A percentile compares a stretch with the other conserved stretches of the same genome.
Conservation (phyloP, 30 jellyfish, hydroid and myxozoan genomes). For the Chrysaora quinquecirrha region DNA sequence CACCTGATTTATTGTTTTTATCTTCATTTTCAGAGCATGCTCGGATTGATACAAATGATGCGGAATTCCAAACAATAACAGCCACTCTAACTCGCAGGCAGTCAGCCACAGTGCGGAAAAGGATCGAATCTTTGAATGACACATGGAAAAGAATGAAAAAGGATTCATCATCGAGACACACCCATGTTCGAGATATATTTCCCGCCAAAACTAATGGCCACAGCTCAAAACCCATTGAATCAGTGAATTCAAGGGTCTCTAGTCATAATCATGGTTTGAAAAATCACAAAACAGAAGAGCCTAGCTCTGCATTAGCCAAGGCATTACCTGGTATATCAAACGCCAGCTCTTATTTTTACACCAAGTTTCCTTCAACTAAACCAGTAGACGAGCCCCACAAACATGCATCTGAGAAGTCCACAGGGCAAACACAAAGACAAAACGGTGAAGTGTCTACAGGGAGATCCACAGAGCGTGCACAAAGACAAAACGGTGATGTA, state of each 20-base stretch:
- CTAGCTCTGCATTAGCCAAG: not conserved
- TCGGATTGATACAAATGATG: conserved; percentile 83
- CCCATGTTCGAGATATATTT: conserved; percentile 66
- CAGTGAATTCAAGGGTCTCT: not conserved
- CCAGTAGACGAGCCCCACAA: not conserved
- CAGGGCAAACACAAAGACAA: not conserved
- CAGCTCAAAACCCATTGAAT: not conserved
- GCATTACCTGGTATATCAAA: not conserved
- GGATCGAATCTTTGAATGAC: conserved; percentile 90
- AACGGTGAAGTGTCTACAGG: not conserved
- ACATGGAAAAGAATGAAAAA: conserved; percentile 68
- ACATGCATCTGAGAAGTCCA: not conserved
- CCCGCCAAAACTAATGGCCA: conserved; percentile 48
- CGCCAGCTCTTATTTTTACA: not conserved
- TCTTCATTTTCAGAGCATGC: conserved; percentile 54
- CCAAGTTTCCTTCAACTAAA: not conserved
- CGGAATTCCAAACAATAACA: conserved; percentile 69
- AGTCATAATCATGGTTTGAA: not conserved
- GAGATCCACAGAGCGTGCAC: not conserved
- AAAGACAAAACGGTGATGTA: not conserved
- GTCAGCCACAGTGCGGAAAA: conserved; percentile 90
- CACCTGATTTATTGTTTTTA: too few species aligned
- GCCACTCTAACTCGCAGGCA: conserved; percentile 91
- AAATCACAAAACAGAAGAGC: not conserved
- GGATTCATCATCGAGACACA: conserved; percentile 42